Conservation (phyloP, 1,140 invertebrate genomes). For the Drosophila littoralis region DNA sequence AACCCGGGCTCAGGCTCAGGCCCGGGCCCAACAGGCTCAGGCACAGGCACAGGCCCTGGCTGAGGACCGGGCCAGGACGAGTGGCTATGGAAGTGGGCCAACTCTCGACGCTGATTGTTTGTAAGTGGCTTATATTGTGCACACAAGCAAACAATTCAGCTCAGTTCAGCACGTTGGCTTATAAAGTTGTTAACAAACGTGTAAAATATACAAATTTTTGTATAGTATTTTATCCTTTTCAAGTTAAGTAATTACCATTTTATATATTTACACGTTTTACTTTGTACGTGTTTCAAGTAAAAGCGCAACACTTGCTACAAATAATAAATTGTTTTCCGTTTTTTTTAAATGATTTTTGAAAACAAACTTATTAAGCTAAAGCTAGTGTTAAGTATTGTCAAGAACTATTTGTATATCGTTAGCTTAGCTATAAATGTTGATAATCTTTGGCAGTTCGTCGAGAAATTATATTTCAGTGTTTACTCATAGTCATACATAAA, state of each 20-base stretch:
- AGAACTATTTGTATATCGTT: background rate
- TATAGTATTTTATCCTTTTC: constrained; percentile 32
- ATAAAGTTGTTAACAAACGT: constrained; percentile 70
- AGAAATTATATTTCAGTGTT: background rate
- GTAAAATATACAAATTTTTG: constrained; percentile 64
- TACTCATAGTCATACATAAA: constrained; percentile 1
- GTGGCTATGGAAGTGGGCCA: constrained; percentile 47
- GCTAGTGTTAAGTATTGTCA: constrained; percentile 2
- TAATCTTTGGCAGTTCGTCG: background rate
- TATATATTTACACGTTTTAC: background rate
- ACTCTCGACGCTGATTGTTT: constrained; percentile 76
- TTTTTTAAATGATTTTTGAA: background rate
- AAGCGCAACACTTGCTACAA: constrained; percentile 38
- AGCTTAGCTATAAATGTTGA: constrained; percentile 8
- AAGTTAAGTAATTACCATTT: constrained; percentile 37
- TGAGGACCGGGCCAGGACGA: constrained; percentile 15
- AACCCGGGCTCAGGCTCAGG: constrained; percentile 10
- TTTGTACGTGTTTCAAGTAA: constrained; percentile 8
- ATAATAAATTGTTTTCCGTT: background rate
- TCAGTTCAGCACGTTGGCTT: constrained; percentile 67
- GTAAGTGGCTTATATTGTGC: constrained; percentile 80
- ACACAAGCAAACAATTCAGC: constrained; percentile 66
- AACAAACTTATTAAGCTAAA: background rate
- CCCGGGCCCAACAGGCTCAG: background rate
- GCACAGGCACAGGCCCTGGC: constrained; percentile 14